phyloP scores from a whole-genome alignment of 2,113 vertebrate species.

The Oncorhynchus masou region DNA sequence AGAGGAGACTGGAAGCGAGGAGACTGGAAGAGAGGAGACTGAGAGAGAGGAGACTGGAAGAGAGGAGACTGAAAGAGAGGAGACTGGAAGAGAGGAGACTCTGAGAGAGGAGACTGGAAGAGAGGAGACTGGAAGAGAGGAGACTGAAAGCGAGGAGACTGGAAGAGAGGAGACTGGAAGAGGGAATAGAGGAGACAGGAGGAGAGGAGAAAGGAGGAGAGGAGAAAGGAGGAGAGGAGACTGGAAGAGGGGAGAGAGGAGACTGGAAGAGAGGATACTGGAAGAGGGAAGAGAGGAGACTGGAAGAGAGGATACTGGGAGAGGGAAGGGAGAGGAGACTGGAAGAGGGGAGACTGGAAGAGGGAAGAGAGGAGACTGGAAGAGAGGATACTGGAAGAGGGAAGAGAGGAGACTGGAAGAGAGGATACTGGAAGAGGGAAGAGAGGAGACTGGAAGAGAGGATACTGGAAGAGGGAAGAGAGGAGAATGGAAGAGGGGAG shows the following conservation, averaged over 20 bases:
- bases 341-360: neutral
- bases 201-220: too few species aligned
- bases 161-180: neutral
- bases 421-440: neutral
- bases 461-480: neutral
- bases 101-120: too few species aligned
- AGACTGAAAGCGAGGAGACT: neutral
- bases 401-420: neutral
- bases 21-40: slow-evolving; percentile 4
- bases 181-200: too few species aligned
- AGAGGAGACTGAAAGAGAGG: too few species aligned
- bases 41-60: neutral
- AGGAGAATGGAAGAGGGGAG: neutral
- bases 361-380: neutral
- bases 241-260: too few species aligned
- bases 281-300: too few species aligned
- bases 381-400: neutral
- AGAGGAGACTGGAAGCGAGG: too few species aligned
- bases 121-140: too few species aligned
- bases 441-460: neutral
- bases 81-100: too few species aligned
- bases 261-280: too few species aligned
- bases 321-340: neutral
- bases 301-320: too few species aligned
- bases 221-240: too few species aligned